A percentile compares a stretch with the other conserved stretches of the same genome.
phyloP scores from a whole-genome alignment of 1,140 invertebrate genomes.

The Papilio glaucus region DNA sequence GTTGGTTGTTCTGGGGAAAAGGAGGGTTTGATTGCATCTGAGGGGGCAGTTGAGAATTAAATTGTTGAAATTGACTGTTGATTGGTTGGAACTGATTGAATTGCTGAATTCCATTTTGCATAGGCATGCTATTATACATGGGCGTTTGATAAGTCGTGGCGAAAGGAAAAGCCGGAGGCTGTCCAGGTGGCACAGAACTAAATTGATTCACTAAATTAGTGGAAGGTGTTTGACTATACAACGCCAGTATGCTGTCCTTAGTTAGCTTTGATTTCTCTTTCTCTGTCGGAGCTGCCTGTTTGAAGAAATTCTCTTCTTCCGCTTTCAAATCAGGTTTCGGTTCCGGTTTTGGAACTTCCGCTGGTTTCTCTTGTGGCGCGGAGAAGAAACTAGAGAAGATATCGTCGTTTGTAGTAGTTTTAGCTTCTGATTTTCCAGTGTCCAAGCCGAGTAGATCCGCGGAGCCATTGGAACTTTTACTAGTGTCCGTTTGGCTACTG shows the following conservation, averaged over 20 bases:
- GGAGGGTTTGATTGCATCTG: constrained; percentile 50
- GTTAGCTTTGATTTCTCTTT: constrained; percentile 93
- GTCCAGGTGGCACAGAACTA: constrained; percentile 52
- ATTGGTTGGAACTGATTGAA: constrained; percentile 66
- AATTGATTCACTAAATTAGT: constrained; percentile 71
- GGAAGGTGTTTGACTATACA: constrained; percentile 89
- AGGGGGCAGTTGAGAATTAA: constrained; percentile 45
- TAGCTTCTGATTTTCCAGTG: constrained; percentile 73
- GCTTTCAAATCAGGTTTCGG: constrained; percentile 85
- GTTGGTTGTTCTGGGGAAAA: constrained; percentile 49
- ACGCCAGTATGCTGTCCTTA: constrained; percentile 96
- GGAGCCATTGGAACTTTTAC: constrained; percentile 72
- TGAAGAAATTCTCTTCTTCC: constrained; percentile 96
- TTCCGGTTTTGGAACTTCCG: constrained; percentile 62
- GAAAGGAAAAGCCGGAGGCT: constrained; percentile 42
- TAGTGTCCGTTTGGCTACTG: constrained; percentile 59
- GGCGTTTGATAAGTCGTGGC: constrained; percentile 46
- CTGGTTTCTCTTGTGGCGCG: constrained; percentile 84
- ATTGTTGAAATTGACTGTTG: constrained; percentile 63
- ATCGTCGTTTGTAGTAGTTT: constrained; percentile 86
- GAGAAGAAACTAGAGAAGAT: constrained; percentile 91
- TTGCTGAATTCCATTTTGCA: constrained; percentile 66
- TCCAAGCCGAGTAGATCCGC: constrained; percentile 82
- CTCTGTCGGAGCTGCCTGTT: constrained; percentile 89
- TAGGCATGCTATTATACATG: constrained; percentile 50